Percentiles rank a stretch among this genome's conserved stretches.
Evolutionary conservation across 2,888 invertebrate genomes (phyloP).

Genomic region (Eremobia ochroleuca): DNA sequence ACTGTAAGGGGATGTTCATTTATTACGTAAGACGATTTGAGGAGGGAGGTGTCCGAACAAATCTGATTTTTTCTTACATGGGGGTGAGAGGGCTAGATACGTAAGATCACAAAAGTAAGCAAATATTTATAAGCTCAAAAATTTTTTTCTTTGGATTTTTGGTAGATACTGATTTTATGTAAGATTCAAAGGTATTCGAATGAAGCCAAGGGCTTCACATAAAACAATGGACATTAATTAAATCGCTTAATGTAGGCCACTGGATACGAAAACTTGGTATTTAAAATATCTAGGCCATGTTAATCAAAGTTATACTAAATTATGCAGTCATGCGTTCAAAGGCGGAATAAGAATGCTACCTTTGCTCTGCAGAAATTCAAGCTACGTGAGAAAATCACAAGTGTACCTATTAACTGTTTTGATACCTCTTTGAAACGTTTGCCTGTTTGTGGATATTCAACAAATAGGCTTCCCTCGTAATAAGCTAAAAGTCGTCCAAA

Average conservation of each 20-base stretch:
- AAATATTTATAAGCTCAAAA: no score
- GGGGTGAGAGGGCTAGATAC: no score
- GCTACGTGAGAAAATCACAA: constrained; percentile 42
- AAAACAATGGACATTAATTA: constrained; percentile 21
- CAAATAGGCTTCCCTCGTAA: not conserved
- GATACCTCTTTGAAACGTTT: not conserved
- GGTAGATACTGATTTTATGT: no score
- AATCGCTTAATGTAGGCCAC: not conserved
- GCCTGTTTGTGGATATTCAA: not conserved
- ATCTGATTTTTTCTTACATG: no score
- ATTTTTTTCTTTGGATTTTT: no score
- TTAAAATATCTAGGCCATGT: constrained; percentile 45
- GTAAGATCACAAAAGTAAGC: no score
- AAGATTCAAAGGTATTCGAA: no score
- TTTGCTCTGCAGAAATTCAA: constrained; percentile 34
- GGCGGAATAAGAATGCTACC: constrained; percentile 50
- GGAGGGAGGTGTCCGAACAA: no score
- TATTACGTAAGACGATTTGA: no score
- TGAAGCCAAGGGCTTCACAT: no score
- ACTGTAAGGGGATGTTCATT: no score
- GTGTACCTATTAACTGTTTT: not conserved
- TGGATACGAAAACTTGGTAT: constrained; percentile 35
- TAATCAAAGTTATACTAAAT: constrained; percentile 42
- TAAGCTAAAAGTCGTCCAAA: no score
- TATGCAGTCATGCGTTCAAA: constrained; percentile 56